These are phyloP conservation scores for Rhinatrema bivittatum DNA, from an alignment of 2,797 vertebrate species.

Conservation along the genomic window DNA sequence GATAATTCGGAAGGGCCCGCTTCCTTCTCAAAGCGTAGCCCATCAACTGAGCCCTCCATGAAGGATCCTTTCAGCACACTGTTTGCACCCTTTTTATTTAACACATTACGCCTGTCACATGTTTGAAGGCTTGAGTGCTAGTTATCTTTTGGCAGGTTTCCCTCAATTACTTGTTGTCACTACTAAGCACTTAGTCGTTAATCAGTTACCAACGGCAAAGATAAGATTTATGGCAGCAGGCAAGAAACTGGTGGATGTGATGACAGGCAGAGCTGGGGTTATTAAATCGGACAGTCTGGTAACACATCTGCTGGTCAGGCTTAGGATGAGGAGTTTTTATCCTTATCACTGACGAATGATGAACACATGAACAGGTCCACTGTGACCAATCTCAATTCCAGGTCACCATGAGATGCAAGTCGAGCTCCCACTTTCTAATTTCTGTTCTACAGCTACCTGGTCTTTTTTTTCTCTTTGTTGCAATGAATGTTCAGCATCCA, in stretches of 20 bases:
- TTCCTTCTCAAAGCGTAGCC: not conserved
- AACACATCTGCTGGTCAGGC: no score
- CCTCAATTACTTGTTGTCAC: no score
- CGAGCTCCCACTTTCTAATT: no score
- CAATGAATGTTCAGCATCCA: no score
- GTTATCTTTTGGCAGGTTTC: not conserved
- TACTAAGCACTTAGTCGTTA: conserved; percentile 30
- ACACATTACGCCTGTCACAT: not conserved
- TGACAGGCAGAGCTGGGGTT: not conserved
- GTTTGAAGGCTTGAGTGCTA: conserved; percentile 13
- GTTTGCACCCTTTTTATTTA: conserved; percentile 10
- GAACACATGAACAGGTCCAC: no score
- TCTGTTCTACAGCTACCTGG: no score
- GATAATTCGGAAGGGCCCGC: rapidly evolving
- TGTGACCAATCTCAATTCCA: no score
- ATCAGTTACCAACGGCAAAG: conserved; percentile 41
- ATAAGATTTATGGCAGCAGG: not conserved
- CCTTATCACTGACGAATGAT: no score
- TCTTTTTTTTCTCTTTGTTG: no score
- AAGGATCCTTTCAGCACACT: not conserved
- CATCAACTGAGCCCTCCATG: conserved; percentile 16
- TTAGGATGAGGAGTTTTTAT: not conserved
- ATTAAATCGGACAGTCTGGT: no score
- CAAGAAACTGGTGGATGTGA: no score
- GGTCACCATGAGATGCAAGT: no score